phyloP scores from a whole-genome alignment of 2,888 invertebrate genomes.

The Stenotaenia linearis region DNA sequence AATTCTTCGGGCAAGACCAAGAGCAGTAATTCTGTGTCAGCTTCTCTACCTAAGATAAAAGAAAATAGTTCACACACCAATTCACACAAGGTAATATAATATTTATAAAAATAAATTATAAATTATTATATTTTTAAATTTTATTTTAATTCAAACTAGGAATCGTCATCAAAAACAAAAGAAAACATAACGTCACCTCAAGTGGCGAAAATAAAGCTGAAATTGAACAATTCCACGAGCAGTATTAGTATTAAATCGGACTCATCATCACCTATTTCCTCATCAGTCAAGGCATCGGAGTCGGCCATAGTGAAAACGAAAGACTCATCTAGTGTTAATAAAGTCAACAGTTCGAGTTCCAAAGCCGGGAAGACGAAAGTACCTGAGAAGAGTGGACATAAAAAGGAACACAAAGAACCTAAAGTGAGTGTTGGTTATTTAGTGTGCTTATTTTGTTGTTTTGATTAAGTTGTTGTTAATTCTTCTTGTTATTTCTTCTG shows the following conservation, averaged over 20 bases:
- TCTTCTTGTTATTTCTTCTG: neutral
- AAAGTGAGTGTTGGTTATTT: neutral
- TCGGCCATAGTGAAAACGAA: neutral
- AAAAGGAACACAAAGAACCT: neutral
- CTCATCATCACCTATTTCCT: neutral
- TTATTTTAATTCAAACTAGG: conserved; percentile 35
- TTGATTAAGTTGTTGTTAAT: neutral
- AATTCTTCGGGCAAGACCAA: conserved; percentile 51
- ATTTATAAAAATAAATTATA: conserved; percentile 39
- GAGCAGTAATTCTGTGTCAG: conserved; percentile 50
- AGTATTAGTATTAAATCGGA: conserved; percentile 1
- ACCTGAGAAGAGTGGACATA: neutral
- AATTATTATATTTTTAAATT: neutral
- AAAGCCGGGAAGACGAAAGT: neutral
- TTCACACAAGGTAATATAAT: conserved; percentile 33
- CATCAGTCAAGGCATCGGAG: neutral
- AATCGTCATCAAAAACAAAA: neutral
- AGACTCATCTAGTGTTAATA: neutral
- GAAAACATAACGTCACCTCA: neutral
- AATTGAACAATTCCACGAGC: conserved; percentile 7
- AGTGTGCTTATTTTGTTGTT: neutral
- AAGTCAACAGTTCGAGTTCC: neutral
- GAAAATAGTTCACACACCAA: conserved; percentile 15
- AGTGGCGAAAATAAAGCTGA: neutral
- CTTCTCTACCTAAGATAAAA: neutral